Conservation (phyloP, 2,888 invertebrate genomes). For the Octonoba sinensis region DNA sequence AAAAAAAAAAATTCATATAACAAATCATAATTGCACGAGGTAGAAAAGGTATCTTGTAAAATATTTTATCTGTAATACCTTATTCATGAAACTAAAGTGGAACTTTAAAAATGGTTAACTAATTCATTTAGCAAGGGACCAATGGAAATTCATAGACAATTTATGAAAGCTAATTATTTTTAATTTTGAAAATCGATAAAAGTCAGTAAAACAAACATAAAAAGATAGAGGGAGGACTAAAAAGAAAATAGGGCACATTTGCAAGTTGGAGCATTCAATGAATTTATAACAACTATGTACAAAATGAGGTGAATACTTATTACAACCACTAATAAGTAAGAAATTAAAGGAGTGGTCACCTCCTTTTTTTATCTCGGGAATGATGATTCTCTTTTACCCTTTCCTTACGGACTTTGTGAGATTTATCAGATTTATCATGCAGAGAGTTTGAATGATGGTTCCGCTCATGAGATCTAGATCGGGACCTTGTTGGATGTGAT, state of each 20-base stretch:
- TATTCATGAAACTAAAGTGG: too few species aligned
- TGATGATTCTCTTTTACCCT: constrained; percentile 47
- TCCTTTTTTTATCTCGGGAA: constrained; percentile 48
- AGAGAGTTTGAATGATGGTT: constrained; percentile 51
- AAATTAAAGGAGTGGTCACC: constrained; percentile 8
- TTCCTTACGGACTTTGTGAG: constrained; percentile 27
- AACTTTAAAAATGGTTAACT: too few species aligned
- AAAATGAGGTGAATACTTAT: neutral
- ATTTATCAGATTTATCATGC: constrained; percentile 55
- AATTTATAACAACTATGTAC: neutral
- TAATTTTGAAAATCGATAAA: too few species aligned
- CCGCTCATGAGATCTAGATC: constrained; percentile 36
- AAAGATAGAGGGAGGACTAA: neutral
- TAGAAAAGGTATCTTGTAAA: too few species aligned
- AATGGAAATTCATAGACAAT: too few species aligned
- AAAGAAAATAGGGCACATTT: neutral
- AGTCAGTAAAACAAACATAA: neutral
- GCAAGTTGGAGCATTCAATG: neutral
- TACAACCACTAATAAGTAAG: neutral
- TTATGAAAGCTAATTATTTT: too few species aligned
- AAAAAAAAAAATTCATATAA: too few species aligned
- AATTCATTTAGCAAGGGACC: too few species aligned
- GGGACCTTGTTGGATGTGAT: constrained; percentile 23
- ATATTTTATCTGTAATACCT: too few species aligned
- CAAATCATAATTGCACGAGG: too few species aligned